Percentiles rank a stretch among this genome's conserved stretches.
Conservation (phyloP, 2,888 invertebrate genomes). For the Panopea generosa region DNA sequence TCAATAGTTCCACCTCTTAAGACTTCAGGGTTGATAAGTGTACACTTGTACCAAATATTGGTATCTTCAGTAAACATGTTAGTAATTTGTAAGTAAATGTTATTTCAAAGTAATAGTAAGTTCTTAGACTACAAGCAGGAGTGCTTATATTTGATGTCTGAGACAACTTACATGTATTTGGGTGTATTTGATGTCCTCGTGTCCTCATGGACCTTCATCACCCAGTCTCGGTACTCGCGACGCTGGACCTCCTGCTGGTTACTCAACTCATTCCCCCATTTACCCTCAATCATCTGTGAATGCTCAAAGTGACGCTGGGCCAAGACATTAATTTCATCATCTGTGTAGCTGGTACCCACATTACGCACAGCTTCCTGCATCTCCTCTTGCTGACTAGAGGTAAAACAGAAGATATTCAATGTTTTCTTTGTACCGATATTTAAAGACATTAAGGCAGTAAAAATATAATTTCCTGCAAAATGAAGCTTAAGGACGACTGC, state of each 20-base stretch:
- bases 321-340: constrained; percentile 93
- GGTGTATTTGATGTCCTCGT: constrained; percentile 87
- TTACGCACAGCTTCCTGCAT: constrained; percentile 94
- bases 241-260: constrained; percentile 94
- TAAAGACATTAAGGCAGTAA: too few relatives aligned
- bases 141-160: too few relatives aligned
- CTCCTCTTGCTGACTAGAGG: constrained; percentile 87
- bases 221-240: constrained; percentile 95
- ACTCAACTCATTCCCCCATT: constrained; percentile 92
- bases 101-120: too few relatives aligned
- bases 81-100: too few relatives aligned
- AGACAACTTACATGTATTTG: constrained; percentile 81
- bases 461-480: too few relatives aligned
- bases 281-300: constrained; percentile 91
- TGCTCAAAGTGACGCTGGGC: constrained; percentile 89
- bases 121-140: too few relatives aligned
- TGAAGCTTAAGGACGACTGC: too few relatives aligned
- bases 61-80: too few relatives aligned
- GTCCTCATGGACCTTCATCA: constrained; percentile 92
- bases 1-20: too few relatives aligned
- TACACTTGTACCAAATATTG: too few relatives aligned
- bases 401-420: background rate
- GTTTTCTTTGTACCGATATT: too few relatives aligned
- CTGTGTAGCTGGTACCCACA: constrained; percentile 91
- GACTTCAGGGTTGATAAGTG: too few relatives aligned